Evolutionary conservation across 2,888 invertebrate species (phyloP), one percentile per base, ranked within the genome.

Genomic region (Blastobasis lacticolella): DNA sequence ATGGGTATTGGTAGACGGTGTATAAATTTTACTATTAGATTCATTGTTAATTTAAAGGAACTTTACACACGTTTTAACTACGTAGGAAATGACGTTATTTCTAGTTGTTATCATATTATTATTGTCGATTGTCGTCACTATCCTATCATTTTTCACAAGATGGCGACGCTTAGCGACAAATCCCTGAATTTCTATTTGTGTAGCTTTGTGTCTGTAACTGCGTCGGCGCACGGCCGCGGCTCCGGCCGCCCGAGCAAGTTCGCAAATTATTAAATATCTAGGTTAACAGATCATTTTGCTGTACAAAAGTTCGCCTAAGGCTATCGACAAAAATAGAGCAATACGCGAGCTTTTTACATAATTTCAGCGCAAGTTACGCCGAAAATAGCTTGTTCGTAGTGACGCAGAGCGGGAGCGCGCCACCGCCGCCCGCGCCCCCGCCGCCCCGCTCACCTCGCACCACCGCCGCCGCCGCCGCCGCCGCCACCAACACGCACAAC

Each of bases 81-180:
- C 23, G 23, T 23, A 23, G 3, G 23, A 3, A 23, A 23, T 23
- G 23, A 3, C 23, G 23, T 23, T 23, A 23, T 23, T 23, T 23
- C 23, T 23, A 23, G 23, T 23, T 23, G 23, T 23, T 23, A 23
- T 23, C 23, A 23, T 23, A 23, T 23, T 23, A 23, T 23, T 23
- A 23, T 23, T 23, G 23, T 23, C 23, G 23, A 72, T 73, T 75
- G 75, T 75, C 80, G 82, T 80, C 78, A 79, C 67, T 74, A 84
- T 87, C 78, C 86, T 88, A 87, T 88, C 86, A 81, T 84, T 88
- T 87, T 87, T 87, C 87, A 87, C 88, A 88, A 88, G 86, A 88
- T 88, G 88, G 88, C 88, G 88, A 79, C 87, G 80, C 78, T 69
- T 75, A 78, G 75, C 81, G 84, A 84, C 84, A 80, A 82, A 84